Evolutionary conservation across 2,797 vertebrate genomes (phyloP).

Genomic region (Tenualosa thibaudeaui): DNA sequence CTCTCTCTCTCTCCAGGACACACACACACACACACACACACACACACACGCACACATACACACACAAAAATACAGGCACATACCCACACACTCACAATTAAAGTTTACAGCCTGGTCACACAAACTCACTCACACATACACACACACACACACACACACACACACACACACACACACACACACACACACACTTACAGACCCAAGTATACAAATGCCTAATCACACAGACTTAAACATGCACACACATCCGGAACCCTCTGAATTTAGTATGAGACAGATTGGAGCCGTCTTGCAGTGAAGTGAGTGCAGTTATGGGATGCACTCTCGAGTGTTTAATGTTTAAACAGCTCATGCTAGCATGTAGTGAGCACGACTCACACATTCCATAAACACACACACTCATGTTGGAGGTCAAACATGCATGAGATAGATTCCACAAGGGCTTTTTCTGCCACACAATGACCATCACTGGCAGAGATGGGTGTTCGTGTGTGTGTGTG

Average conservation of each 20-base stretch:
- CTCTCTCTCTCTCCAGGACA: neutral
- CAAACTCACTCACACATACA: too few relatives aligned
- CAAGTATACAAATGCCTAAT: too few relatives aligned
- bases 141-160: too few relatives aligned
- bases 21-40: neutral
- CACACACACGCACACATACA: too few relatives aligned
- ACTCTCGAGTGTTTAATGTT: constrained; percentile 58
- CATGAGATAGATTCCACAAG: neutral
- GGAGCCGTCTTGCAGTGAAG: constrained; percentile 27
- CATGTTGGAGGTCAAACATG: neutral
- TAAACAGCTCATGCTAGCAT: constrained; percentile 56
- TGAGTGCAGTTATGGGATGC: constrained; percentile 1
- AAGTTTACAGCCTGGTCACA: too few relatives aligned
- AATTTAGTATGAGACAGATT: constrained; percentile 41
- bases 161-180: too few relatives aligned
- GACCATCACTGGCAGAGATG: neutral
- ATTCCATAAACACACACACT: constrained; percentile 24
- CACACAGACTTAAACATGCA: neutral
- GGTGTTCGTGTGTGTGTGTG: neutral
- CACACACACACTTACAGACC: too few relatives aligned
- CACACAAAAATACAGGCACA: neutral
- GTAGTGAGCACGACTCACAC: constrained; percentile 11
- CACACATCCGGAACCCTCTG: neutral
- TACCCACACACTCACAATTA: neutral
- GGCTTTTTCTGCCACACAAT: neutral